phyloP scores from a whole-genome alignment of 1,140 invertebrate species.

The Drosophila novamexicana region DNA sequence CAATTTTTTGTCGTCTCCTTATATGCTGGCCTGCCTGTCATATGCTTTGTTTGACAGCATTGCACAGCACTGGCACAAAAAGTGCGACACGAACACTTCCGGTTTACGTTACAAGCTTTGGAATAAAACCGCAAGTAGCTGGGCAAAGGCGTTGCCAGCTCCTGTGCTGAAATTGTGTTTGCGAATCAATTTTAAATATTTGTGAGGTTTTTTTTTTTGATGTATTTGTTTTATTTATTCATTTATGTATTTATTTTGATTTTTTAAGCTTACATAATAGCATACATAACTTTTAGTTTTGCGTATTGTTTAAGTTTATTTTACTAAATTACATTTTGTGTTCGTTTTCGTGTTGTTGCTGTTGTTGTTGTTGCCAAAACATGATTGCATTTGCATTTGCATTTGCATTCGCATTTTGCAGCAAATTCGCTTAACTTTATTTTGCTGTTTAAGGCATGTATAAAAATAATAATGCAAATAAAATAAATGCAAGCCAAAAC shows the following conservation, averaged over 20 bases:
- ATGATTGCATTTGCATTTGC: slow-evolving; percentile 69
- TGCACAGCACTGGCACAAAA: slow-evolving; percentile 11
- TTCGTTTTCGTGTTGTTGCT: slow-evolving; percentile 23
- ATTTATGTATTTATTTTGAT: slow-evolving; percentile 63
- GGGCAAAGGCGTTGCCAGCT: slow-evolving; percentile 3
- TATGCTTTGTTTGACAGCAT: slow-evolving; percentile 12
- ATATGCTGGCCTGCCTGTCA: not conserved
- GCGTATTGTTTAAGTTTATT: slow-evolving; percentile 70
- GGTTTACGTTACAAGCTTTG: slow-evolving; percentile 7
- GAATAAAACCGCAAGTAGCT: slow-evolving; percentile 6
- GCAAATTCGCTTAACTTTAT: slow-evolving; percentile 44
- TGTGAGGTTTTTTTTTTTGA: not conserved
- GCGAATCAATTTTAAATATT: slow-evolving; percentile 16
- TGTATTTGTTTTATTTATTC: slow-evolving; percentile 45
- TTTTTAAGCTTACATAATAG: slow-evolving; percentile 70
- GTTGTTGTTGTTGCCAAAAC: slow-evolving; percentile 61
- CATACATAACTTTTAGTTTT: slow-evolving; percentile 73
- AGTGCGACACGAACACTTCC: slow-evolving; percentile 15
- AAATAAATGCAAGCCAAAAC: slow-evolving; percentile 49
- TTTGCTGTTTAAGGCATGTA: slow-evolving; percentile 26
- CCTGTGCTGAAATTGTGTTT: slow-evolving; percentile 12
- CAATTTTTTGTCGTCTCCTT: not conserved
- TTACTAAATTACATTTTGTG: slow-evolving; percentile 79
- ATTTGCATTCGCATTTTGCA: slow-evolving; percentile 58
- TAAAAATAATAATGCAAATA: slow-evolving; percentile 42